Conservation (phyloP, 2,888 invertebrate genomes). For the Toxonevra muliebris region DNA sequence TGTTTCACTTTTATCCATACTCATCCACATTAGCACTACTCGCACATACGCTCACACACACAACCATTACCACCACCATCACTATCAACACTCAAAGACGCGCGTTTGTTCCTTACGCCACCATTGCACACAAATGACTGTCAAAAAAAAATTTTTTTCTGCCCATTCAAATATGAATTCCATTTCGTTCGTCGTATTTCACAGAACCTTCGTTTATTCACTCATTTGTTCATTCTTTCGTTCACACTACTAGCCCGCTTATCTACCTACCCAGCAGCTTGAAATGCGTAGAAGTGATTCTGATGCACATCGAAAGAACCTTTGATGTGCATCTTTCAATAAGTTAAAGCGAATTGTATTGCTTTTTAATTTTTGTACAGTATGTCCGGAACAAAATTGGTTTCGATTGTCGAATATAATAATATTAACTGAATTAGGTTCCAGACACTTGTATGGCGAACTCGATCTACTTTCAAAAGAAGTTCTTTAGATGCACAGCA, state of each 20-base stretch:
- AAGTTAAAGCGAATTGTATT: too few relatives aligned
- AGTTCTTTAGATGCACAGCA: too few relatives aligned
- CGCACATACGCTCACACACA: neutral
- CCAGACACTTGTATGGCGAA: too few relatives aligned
- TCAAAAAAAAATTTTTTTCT: constrained; percentile 32
- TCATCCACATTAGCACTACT: neutral
- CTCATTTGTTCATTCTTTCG: neutral
- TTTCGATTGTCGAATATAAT: too few relatives aligned
- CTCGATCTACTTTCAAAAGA: too few relatives aligned
- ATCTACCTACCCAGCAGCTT: too few relatives aligned
- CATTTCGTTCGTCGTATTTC: neutral
- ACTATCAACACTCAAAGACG: neutral
- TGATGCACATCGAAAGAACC: too few relatives aligned
- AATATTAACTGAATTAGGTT: too few relatives aligned
- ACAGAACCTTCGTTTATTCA: neutral
- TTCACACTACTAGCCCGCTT: neutral
- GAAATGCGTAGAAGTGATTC: too few relatives aligned
- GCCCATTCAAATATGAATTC: constrained; percentile 27
- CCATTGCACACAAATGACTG: constrained; percentile 34
- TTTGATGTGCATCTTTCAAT: too few relatives aligned
- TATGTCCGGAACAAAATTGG: too few relatives aligned
- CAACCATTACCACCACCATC: neutral
- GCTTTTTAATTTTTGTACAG: too few relatives aligned
- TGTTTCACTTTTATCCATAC: neutral
- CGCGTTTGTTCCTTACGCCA: constrained; percentile 29